Percentiles rank a stretch among this genome's conserved stretches.
phyloP scores from a whole-genome alignment of 2,113 vertebrate species.

The Pelvicachromis taeniatus region DNA sequence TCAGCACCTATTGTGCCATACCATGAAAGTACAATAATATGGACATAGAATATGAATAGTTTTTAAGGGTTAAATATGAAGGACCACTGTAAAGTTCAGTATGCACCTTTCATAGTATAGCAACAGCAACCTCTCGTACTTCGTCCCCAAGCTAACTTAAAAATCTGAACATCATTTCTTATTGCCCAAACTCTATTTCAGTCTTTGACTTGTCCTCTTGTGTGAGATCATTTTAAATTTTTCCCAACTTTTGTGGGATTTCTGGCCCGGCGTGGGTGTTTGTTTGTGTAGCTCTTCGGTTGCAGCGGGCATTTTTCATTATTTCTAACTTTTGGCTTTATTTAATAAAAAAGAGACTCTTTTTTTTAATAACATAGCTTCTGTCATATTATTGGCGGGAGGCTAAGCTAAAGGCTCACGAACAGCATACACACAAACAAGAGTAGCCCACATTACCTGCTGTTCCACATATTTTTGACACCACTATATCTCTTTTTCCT shows the following conservation, averaged over 20 bases:
- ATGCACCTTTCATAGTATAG: neutral
- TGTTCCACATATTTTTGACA: neutral
- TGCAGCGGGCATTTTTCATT: neutral
- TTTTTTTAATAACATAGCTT: neutral
- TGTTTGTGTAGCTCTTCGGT: neutral
- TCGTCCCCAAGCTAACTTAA: neutral
- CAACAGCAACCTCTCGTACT: neutral
- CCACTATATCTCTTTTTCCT: neutral
- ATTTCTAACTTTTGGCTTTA: neutral
- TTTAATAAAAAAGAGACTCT: neutral
- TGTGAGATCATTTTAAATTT: neutral
- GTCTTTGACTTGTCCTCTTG: neutral
- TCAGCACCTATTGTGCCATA: neutral
- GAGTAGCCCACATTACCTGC: neutral
- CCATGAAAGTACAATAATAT: neutral
- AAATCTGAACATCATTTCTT: neutral
- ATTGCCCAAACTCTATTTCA: neutral
- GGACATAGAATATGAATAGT: neutral
- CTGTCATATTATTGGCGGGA: neutral
- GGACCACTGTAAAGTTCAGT: neutral
- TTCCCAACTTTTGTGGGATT: neutral
- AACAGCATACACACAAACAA: neutral
- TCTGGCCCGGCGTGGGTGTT: accelerated
- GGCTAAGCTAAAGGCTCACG: neutral
- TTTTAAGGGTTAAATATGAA: neutral